Evolutionary conservation across 2,113 vertebrate species (phyloP), one percentile per base, ranked within the genome.

Genomic region (Trinectes maculatus): DNA sequence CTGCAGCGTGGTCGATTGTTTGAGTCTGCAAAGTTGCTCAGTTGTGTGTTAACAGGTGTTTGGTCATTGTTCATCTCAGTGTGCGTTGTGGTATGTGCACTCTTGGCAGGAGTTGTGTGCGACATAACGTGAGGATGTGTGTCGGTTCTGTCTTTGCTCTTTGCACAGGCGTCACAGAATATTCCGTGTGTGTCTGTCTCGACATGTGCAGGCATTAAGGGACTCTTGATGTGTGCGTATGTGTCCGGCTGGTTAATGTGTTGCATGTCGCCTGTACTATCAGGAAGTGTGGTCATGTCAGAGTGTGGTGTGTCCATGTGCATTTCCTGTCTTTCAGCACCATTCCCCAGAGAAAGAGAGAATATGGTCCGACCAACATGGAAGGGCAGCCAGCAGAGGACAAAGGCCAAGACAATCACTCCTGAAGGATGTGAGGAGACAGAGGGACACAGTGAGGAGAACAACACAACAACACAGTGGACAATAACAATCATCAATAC

Each of bases 331-430:
- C 42, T 34, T 33, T 86, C 73, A 0, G 48, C 6, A 1, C 64
- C 29, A 5, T 66, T 70, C 72, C 77, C 83, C 1, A 79, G 59
- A n/a, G 90, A 88, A 19, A 92, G 16, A 12, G 84, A 89, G 67
- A 91, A 93, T 2, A 94, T 87, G 6, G 89, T 93, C 33, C 93
- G 92, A 15, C 91, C 92, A n/a, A 93, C 85, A 2, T 94, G 92
- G 74, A 93, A 94, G 2, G 93, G 93, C 62, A 94, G 83, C 93
- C 93, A 94, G 67, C 93, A 94, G 31, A 93, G 75, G 31, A 94
- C 77, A 34, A 94, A 94, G 2, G 88, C 93, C 78, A 93, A 51
- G 56, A 94, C 92, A 2, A 94, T 93, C n/a, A 93, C 92, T 21
- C 89, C 93, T 93, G 65, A 13, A 52, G 28, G 19, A 40, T 25